These are phyloP conservation scores for Chaenocephalus aceratus DNA, from an alignment of 2,113 vertebrate species.

Conservation along the genomic window DNA sequence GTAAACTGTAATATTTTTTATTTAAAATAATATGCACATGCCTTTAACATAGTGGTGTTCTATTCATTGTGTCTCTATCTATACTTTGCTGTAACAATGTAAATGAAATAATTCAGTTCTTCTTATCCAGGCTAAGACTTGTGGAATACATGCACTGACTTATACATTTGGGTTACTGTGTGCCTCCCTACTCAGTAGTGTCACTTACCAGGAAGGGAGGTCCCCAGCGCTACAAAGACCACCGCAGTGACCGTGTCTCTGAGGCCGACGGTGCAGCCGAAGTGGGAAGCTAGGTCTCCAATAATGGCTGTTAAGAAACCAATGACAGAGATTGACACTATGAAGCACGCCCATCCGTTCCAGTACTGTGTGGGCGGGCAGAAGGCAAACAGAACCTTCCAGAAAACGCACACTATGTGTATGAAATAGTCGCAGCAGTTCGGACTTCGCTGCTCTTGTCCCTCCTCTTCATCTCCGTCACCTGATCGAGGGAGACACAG, in stretches of 20 bases:
- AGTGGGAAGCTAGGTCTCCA: slow-evolving; percentile 94
- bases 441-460: slow-evolving; percentile 84
- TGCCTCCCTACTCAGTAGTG: background rate
- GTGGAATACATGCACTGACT: background rate
- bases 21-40: too few relatives aligned
- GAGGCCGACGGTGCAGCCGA: slow-evolving; percentile 93
- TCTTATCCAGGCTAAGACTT: background rate
- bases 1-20: too few relatives aligned
- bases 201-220: slow-evolving; percentile 90
- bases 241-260: slow-evolving; percentile 92
- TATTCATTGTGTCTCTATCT: too few relatives aligned
- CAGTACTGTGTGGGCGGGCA: slow-evolving; percentile 92
- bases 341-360: slow-evolving; percentile 94
- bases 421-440: slow-evolving; percentile 94
- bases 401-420: slow-evolving; percentile 92
- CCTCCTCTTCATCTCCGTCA: slow-evolving; percentile 88
- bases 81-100: too few relatives aligned
- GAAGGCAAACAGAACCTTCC: slow-evolving; percentile 93
- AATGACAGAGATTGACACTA: slow-evolving; percentile 88
- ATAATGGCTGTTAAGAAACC: slow-evolving; percentile 91
- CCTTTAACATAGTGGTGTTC: too few relatives aligned
- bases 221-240: slow-evolving; percentile 93
- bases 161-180: background rate
- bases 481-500: slow-evolving; percentile 73
- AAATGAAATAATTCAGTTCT: background rate